These are phyloP conservation scores for Sphaeridia pumilis DNA, from an alignment of 2,888 invertebrate species.

Conservation along the genomic window DNA sequence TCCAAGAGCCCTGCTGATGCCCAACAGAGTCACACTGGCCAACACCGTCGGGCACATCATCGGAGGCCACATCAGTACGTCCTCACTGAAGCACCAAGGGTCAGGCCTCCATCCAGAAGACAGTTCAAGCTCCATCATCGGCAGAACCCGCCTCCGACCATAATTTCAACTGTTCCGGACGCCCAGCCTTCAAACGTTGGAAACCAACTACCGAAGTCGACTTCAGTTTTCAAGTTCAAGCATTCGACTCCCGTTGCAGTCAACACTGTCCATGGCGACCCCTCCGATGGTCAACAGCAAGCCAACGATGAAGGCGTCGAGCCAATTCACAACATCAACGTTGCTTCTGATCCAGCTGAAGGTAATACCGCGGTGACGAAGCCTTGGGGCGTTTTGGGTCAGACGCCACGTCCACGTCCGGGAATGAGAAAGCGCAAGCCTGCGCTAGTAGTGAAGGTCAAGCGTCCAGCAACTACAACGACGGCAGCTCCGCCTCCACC, in stretches of 20 bases:
- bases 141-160: neutral
- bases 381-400: conserved; percentile 10
- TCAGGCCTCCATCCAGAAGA: too few species aligned
- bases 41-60: neutral
- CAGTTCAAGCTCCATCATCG: neutral
- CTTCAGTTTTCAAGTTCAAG: too few species aligned
- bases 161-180: too few species aligned
- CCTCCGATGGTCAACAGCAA: too few species aligned
- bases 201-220: too few species aligned
- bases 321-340: too few species aligned
- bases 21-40: neutral
- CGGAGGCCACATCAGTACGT: neutral
- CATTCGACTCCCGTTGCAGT: too few species aligned
- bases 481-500: too few species aligned
- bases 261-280: too few species aligned
- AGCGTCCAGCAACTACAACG: conserved; percentile 17
- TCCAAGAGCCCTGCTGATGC: neutral
- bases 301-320: too few species aligned
- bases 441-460: conserved; percentile 27
- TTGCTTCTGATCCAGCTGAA: too few species aligned
- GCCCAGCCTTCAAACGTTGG: too few species aligned
- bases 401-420: neutral
- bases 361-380: neutral
- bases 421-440: conserved; percentile 23
- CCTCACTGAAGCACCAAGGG: neutral